Conservation (phyloP, 2,113 vertebrate species). For the Gila orcuttii region DNA sequence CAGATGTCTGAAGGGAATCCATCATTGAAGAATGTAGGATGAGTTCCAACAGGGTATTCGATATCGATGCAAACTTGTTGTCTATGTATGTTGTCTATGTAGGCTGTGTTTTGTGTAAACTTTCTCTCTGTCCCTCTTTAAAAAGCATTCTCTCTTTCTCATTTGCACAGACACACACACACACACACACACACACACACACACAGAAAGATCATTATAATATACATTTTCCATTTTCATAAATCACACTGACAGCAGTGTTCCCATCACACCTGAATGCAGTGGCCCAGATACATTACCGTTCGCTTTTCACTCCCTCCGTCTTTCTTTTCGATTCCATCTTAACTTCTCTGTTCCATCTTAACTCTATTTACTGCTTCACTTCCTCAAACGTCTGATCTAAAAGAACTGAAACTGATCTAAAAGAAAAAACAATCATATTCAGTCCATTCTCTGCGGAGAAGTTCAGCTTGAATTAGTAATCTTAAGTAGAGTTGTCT, state of each 20-base stretch:
- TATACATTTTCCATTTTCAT: slow-evolving; percentile 38
- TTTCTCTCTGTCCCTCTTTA: background rate
- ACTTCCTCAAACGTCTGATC: background rate
- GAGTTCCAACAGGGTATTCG: background rate
- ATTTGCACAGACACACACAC: slow-evolving; percentile 35
- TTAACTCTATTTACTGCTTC: background rate
- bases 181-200: slow-evolving; percentile 25
- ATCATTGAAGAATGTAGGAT: background rate
- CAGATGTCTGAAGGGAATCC: background rate
- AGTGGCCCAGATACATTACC: background rate
- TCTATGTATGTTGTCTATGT: background rate
- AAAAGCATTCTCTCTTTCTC: slow-evolving; percentile 62
- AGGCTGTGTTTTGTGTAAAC: background rate
- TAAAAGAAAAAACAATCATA: background rate
- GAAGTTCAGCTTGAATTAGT: background rate
- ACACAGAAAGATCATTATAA: background rate
- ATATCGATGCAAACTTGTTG: background rate
- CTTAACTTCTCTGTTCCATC: background rate
- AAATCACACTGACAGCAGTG: slow-evolving; percentile 37
- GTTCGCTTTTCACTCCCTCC: slow-evolving; percentile 30
- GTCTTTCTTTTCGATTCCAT: slow-evolving; percentile 46
- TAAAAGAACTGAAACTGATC: background rate
- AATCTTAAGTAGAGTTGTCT: slow-evolving; percentile 4
- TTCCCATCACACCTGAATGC: slow-evolving; percentile 27
- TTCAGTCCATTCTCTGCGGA: background rate